These are phyloP conservation scores for Amblyopsis rosae DNA, from an alignment of 2,113 vertebrate species.

Conservation along the genomic window DNA sequence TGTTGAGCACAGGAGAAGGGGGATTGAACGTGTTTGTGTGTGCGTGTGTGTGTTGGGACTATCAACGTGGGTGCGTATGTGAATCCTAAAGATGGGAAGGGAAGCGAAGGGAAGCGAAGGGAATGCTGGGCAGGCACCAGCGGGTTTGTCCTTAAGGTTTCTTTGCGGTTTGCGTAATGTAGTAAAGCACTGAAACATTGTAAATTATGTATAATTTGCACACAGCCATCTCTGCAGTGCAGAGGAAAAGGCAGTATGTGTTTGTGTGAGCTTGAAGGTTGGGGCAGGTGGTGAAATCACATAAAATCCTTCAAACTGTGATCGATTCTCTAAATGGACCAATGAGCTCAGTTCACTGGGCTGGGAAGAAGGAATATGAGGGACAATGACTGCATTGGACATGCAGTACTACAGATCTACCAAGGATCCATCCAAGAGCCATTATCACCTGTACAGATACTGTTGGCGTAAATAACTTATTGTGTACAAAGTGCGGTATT, in stretches of 20 bases:
- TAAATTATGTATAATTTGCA: constrained; percentile 65
- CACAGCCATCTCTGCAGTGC: constrained; percentile 70
- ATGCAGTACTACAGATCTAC: constrained; percentile 27
- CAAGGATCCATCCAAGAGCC: constrained; percentile 42
- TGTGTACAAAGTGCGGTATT: constrained; percentile 94
- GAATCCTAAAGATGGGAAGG: constrained; percentile 44
- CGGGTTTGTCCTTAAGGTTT: constrained; percentile 33
- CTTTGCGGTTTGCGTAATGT: constrained; percentile 52
- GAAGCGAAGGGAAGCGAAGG: constrained; percentile 35
- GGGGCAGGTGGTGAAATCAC: constrained; percentile 6
- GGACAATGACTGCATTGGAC: constrained; percentile 21
- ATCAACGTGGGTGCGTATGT: constrained; percentile 83
- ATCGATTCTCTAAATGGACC: constrained; percentile 57
- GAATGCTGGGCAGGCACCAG: constrained; percentile 83
- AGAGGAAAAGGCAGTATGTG: constrained; percentile 49
- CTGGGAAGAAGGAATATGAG: constrained; percentile 29
- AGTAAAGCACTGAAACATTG: constrained; percentile 51
- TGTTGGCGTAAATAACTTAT: constrained; percentile 88
- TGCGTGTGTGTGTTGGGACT: constrained; percentile 17
- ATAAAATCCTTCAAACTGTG: constrained; percentile 51
- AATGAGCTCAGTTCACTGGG: constrained; percentile 39
- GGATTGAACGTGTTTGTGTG: constrained; percentile 5
- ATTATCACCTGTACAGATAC: constrained; percentile 56
- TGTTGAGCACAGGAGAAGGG: constrained; percentile 54
- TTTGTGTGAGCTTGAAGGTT: constrained; percentile 22